These are phyloP conservation scores for Ruditapes philippinarum DNA, from an alignment of 1,140 invertebrate species.

Conservation along the genomic window DNA sequence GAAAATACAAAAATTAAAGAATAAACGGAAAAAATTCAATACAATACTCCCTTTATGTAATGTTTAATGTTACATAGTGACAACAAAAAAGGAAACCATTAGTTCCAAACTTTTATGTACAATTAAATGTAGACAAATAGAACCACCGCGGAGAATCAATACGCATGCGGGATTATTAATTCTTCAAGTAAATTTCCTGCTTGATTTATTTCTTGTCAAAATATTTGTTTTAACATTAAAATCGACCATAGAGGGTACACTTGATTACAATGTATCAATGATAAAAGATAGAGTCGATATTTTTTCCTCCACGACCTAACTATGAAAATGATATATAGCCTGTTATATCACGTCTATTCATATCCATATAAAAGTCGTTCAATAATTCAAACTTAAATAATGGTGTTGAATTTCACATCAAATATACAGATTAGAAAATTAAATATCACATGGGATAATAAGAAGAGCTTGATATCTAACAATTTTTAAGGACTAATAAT, in stretches of 20 bases:
- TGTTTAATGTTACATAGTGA: too few relatives aligned
- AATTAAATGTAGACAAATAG: not conserved
- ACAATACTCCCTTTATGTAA: too few relatives aligned
- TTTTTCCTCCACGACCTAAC: too few relatives aligned
- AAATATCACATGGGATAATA: too few relatives aligned
- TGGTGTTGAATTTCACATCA: not conserved
- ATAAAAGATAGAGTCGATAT: too few relatives aligned
- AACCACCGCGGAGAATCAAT: not conserved
- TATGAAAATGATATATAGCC: too few relatives aligned
- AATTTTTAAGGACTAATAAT: too few relatives aligned
- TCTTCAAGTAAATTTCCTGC: not conserved
- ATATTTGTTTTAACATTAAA: not conserved
- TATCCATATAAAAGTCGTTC: too few relatives aligned
- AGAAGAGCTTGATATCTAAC: too few relatives aligned
- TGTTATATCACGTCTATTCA: not conserved
- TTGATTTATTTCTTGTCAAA: conserved; percentile 1
- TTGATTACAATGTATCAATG: not conserved
- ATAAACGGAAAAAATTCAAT: too few relatives aligned
- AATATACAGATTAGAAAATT: too few relatives aligned
- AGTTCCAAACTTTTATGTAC: not conserved
- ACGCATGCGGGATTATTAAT: not conserved
- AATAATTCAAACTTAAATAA: not conserved
- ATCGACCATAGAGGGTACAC: not conserved
- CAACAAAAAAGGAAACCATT: not conserved
- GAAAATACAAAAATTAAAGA: too few relatives aligned